Conservation (phyloP, 2,888 invertebrate species). For the Microchrysa polita region DNA sequence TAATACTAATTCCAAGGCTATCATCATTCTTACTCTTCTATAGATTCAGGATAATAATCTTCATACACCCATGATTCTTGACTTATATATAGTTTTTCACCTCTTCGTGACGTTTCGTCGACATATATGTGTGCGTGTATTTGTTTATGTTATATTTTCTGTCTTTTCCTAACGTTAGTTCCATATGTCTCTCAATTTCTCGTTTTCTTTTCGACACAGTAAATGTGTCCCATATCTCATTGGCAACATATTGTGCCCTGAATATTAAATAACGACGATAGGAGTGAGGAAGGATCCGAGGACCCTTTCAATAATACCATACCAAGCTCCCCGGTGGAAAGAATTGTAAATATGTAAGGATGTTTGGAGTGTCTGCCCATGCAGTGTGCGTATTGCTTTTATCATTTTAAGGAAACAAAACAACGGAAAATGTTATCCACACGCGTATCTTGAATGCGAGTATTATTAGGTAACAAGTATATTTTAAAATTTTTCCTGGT, state of each 20-base stretch:
- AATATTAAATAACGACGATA: slow-evolving; percentile 31
- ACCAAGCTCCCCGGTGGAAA: neutral
- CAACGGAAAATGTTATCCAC: slow-evolving; percentile 42
- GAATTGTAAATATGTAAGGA: neutral
- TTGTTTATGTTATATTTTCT: too few relatives aligned
- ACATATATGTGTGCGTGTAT: too few relatives aligned
- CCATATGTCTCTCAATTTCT: slow-evolving; percentile 21
- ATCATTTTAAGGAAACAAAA: slow-evolving; percentile 26
- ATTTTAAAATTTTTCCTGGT: too few relatives aligned
- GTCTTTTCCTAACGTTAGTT: neutral
- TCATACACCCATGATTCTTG: neutral
- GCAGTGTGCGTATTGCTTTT: neutral
- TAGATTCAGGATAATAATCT: too few relatives aligned
- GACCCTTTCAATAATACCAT: neutral
- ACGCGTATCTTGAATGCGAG: slow-evolving; percentile 26
- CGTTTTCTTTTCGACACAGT: slow-evolving; percentile 13
- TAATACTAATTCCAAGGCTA: too few relatives aligned
- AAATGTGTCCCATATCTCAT: slow-evolving; percentile 35
- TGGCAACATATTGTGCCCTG: slow-evolving; percentile 41
- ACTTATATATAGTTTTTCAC: slow-evolving; percentile 1
- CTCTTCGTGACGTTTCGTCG: neutral
- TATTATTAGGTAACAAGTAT: slow-evolving; percentile 15
- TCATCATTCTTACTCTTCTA: too few relatives aligned
- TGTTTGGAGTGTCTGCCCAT: neutral
- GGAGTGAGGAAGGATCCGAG: too few relatives aligned